These are phyloP conservation scores for Ophiothrix spiculata DNA, from an alignment of 35 echinoderm and acorn worm genomes.

Conservation along the genomic window DNA sequence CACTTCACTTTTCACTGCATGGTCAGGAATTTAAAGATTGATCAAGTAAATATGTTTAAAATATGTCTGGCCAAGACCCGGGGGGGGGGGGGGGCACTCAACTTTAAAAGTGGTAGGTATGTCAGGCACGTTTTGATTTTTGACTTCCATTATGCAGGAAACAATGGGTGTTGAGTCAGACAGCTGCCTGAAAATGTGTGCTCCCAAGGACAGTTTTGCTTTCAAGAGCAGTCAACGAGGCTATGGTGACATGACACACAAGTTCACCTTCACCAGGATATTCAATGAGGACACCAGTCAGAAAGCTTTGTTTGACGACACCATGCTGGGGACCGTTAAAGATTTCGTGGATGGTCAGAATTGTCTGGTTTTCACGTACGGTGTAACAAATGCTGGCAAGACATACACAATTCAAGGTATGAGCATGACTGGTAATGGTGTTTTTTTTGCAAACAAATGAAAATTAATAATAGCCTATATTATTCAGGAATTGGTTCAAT, in stretches of 20 bases:
- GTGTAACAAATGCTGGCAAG: constrained; percentile 99
- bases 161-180: constrained; percentile 41
- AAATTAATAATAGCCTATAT: too few relatives aligned
- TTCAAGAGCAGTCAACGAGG: constrained; percentile 90
- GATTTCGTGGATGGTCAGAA: constrained; percentile 94
- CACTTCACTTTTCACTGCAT: background rate
- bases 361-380: constrained; percentile 91
- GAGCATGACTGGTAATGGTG: background rate
- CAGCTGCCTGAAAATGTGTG: constrained; percentile 63
- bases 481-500: too few relatives aligned
- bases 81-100: background rate
- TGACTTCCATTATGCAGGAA: constrained; percentile 51
- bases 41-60: background rate
- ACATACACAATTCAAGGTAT: constrained; percentile 98
- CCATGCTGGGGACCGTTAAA: constrained; percentile 84
- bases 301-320: constrained; percentile 95
- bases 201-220: constrained; percentile 86
- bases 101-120: too few relatives aligned
- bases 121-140: background rate
- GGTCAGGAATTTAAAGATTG: background rate
- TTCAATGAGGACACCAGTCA: constrained; percentile 76
- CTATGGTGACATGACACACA: constrained; percentile 79
- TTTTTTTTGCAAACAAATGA: background rate
- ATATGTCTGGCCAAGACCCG: background rate
- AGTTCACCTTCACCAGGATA: constrained; percentile 93